Conservation (phyloP, 1,140 invertebrate species). For the Bombus confusus region DNA sequence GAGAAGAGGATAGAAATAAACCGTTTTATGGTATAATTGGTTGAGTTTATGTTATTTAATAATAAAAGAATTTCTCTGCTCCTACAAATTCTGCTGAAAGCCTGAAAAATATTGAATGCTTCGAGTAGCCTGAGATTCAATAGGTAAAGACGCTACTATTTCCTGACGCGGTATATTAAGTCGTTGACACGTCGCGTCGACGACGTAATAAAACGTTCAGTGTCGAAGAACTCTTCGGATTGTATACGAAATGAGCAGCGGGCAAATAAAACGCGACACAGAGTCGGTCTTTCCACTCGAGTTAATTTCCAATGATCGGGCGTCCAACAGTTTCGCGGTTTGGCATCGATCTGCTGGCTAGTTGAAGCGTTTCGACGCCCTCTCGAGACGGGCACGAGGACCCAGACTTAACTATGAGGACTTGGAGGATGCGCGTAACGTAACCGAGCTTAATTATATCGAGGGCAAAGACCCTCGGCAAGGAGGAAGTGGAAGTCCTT, state of each 20-base stretch:
- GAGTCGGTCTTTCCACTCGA: not conserved
- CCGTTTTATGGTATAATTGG: too few species aligned
- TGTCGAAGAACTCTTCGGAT: not conserved
- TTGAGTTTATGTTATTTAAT: too few species aligned
- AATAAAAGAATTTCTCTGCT: too few species aligned
- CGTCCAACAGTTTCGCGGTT: constrained; percentile 29
- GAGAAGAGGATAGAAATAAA: too few species aligned
- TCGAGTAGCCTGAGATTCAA: not conserved
- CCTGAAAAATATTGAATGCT: not conserved
- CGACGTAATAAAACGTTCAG: not conserved
- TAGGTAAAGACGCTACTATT: not conserved
- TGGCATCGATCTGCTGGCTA: not conserved
- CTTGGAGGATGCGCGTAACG: not conserved
- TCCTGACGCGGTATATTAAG: not conserved
- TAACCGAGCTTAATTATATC: constrained; percentile 25
- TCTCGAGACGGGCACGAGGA: constrained; percentile 6
- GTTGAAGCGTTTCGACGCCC: not conserved
- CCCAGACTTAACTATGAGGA: not conserved
- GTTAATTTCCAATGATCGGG: constrained; percentile 11
- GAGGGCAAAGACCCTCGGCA: not conserved
- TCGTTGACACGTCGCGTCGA: not conserved
- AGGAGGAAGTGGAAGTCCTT: not conserved
- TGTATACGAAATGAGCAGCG: not conserved
- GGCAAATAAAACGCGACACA: constrained; percentile 38
- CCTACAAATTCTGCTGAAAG: too few species aligned